These are phyloP conservation scores for Vombatus ursinus DNA, from an alignment of 2,113 vertebrate species.

Conservation along the genomic window DNA sequence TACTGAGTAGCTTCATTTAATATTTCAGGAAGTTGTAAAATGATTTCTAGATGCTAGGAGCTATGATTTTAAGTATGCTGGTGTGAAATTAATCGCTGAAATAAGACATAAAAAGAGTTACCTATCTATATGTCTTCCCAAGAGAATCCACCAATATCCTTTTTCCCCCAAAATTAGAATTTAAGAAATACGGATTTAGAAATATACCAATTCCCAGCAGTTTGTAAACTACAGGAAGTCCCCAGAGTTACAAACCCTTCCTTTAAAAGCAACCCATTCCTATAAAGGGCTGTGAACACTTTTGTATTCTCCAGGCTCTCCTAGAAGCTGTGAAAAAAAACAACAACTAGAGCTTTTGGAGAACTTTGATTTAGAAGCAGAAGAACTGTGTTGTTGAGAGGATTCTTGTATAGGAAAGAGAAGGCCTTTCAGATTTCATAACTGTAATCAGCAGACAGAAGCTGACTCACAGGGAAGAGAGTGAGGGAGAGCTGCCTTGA, in stretches of 20 bases:
- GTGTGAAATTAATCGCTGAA: constrained; percentile 5
- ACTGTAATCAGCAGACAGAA: not conserved
- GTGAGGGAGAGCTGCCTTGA: not conserved
- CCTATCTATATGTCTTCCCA: not conserved
- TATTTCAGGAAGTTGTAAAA: not conserved
- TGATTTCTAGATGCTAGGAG: not conserved
- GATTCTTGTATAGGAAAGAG: not conserved
- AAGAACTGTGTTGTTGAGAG: not conserved
- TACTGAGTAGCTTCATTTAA: not conserved
- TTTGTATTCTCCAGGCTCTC: not conserved
- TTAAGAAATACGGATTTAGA: constrained; percentile 20
- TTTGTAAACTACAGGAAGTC: constrained; percentile 33
- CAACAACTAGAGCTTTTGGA: not conserved
- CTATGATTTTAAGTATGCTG: not conserved
- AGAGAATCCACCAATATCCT: constrained; percentile 11
- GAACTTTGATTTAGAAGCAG: not conserved
- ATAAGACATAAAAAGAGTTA: constrained; percentile 35
- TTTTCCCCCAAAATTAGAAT: not conserved
- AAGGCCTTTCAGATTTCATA: not conserved
- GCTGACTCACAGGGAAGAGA: not conserved
- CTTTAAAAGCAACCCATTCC: not conserved
- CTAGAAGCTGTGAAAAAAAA: not conserved
- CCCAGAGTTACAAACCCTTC: constrained; percentile 25
- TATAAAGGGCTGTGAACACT: not conserved
- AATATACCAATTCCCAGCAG: constrained; percentile 18